These are phyloP conservation scores for Danio rerio DNA, from an alignment of 2,113 vertebrate species.

Conservation along the genomic window DNA sequence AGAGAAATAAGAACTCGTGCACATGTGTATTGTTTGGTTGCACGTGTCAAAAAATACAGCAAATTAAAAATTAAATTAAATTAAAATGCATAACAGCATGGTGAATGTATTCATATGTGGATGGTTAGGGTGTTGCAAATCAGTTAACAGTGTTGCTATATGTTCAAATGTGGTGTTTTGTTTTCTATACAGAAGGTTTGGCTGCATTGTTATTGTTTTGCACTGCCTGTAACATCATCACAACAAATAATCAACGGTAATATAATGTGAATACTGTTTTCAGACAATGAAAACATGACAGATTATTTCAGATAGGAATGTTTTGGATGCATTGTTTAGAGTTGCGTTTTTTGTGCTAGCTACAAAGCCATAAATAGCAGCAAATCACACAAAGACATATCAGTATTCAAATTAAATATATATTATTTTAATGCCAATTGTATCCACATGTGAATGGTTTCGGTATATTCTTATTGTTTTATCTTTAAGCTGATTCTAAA, in stretches of 20 bases:
- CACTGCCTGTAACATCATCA: background rate
- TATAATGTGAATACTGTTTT: background rate
- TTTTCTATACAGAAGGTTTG: too few relatives aligned
- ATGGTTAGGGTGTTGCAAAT: background rate
- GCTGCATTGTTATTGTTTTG: constrained; percentile 6
- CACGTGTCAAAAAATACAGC: background rate
- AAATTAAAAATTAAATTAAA: too few relatives aligned
- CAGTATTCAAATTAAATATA: too few relatives aligned
- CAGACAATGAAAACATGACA: background rate
- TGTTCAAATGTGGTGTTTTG: too few relatives aligned
- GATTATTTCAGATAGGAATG: background rate
- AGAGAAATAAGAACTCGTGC: constrained; percentile 14
- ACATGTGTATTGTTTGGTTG: constrained; percentile 16
- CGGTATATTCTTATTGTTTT: constrained; percentile 9
- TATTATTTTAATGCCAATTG: background rate
- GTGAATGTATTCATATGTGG: background rate
- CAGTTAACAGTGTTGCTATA: too few relatives aligned
- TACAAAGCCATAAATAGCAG: too few relatives aligned
- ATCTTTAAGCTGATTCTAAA: background rate
- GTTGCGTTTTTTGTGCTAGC: background rate
- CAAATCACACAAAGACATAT: too few relatives aligned
- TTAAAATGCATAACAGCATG: background rate
- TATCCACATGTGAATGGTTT: background rate
- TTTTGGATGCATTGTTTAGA: background rate
- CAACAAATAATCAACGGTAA: background rate